Conservation (phyloP, 1,140 invertebrate species). For the Drosophila melanogaster region Release_6_plus_ISO1_MT NT_033777.3:4917001-4917500, state of each 20-base stretch:
- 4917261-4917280: background rate
- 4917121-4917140: slow-evolving; percentile 46
- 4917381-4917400: slow-evolving; percentile 16
- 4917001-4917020: slow-evolving; percentile 53
- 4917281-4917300: too few relatives aligned
- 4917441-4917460: slow-evolving; percentile 32
- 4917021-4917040: slow-evolving; percentile 15
- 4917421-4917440: slow-evolving; percentile 31
- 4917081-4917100: slow-evolving; percentile 46
- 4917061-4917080: slow-evolving; percentile 44
- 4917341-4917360: background rate
- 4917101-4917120: slow-evolving; percentile 50
- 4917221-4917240: background rate
- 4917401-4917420: slow-evolving; percentile 16
- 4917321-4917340: too few relatives aligned
- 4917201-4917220: slow-evolving; percentile 8
- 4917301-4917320: too few relatives aligned
- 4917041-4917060: slow-evolving; percentile 19
- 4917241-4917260: background rate
- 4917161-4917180: too few relatives aligned
- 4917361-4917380: slow-evolving; percentile 11
- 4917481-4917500: slow-evolving; percentile 1
- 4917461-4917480: slow-evolving; percentile 14
- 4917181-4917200: too few relatives aligned
- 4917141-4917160: slow-evolving; percentile 21